Evolutionary conservation across 2,888 invertebrate species (phyloP).

Genomic region (Cantharis nigra): DNA sequence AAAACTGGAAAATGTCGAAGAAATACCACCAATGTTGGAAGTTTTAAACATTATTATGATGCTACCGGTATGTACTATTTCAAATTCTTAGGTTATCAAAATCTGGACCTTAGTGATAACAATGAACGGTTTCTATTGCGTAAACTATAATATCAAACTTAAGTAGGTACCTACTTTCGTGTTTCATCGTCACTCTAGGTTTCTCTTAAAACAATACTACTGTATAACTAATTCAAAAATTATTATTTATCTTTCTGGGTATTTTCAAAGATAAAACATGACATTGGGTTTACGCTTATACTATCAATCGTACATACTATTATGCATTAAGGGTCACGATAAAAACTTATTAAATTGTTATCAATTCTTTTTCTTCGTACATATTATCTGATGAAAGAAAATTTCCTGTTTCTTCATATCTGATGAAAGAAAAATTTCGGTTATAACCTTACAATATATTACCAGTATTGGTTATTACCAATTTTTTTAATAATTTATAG

Average conservation of each 20-base stretch:
- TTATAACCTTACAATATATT: not conserved
- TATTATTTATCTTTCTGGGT: not conserved
- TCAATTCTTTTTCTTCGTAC: not conserved
- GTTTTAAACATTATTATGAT: not conserved
- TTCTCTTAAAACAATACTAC: not conserved
- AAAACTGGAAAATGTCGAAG: no score
- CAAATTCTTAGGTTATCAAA: not conserved
- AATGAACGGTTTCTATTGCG: not conserved
- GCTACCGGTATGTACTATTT: not conserved
- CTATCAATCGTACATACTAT: not conserved
- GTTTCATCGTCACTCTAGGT: not conserved
- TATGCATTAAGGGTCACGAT: not conserved
- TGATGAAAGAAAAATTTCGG: not conserved
- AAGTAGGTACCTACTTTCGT: not conserved
- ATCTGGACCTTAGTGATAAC: not conserved
- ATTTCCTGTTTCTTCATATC: not conserved
- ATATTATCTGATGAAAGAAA: no score
- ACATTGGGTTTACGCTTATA: not conserved
- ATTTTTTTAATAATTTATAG: not conserved
- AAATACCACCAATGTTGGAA: not conserved
- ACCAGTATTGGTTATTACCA: not conserved
- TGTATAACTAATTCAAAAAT: not conserved
- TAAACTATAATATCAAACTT: not conserved
- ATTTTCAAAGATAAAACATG: not conserved
- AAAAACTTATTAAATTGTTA: not conserved